A percentile compares a stretch with the other conserved stretches of the same genome.
These are phyloP conservation scores for Xanthorhoe spadicearia DNA, from an alignment of 2,888 invertebrate genomes.

Conservation along the genomic window DNA sequence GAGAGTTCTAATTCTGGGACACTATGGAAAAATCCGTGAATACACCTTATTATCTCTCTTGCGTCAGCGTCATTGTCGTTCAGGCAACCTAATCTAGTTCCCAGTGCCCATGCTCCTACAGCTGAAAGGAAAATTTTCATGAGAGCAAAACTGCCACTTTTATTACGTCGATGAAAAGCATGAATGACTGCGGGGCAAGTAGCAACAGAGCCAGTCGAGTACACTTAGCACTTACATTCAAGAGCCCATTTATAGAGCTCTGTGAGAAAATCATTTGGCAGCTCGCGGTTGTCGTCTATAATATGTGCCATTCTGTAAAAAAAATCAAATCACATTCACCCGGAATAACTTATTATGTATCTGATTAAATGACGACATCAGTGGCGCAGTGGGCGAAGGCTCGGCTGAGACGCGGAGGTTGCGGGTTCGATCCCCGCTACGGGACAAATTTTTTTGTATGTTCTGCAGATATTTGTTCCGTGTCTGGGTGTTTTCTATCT, in stretches of 20 bases:
- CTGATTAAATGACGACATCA: too few relatives aligned
- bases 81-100: conserved; percentile 91
- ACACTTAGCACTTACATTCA: conserved; percentile 90
- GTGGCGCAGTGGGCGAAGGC: too few relatives aligned
- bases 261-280: conserved; percentile 88
- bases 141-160: conserved; percentile 43
- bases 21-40: conserved; percentile 90
- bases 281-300: conserved; percentile 84
- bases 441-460: too few relatives aligned
- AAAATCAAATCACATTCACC: conserved; percentile 45
- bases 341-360: conserved; percentile 34
- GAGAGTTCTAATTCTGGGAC: conserved; percentile 90
- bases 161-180: conserved; percentile 47
- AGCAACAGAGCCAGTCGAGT: conserved; percentile 43
- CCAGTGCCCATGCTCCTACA: conserved; percentile 92
- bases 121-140: conserved; percentile 78
- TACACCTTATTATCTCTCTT: conserved; percentile 90
- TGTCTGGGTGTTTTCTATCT: too few relatives aligned
- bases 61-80: conserved; percentile 88
- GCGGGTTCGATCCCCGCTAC: too few relatives aligned
- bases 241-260: conserved; percentile 92
- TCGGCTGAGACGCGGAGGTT: too few relatives aligned
- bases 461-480: too few relatives aligned
- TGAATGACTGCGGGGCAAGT: conserved; percentile 38
- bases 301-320: conserved; percentile 86